A percentile compares a stretch with the other conserved stretches of the same genome.
phyloP scores from a whole-genome alignment of 2,113 vertebrate genomes.

The Ornithorhynchus anatinus region DNA sequence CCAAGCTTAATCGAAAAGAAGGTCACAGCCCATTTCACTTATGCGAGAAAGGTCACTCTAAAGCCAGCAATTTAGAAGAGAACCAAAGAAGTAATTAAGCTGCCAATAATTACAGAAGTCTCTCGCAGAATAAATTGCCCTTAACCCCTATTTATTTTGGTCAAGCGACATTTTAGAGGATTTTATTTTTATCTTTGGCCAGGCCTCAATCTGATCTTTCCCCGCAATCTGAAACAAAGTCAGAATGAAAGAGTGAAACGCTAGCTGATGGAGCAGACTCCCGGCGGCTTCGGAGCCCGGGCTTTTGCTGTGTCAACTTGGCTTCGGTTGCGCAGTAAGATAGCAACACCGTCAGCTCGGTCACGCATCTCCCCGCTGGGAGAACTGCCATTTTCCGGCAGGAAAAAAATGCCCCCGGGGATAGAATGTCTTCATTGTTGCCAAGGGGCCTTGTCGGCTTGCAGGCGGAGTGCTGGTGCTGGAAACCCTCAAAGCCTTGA shows the following conservation, averaged over 20 bases:
- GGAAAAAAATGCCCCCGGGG: not conserved
- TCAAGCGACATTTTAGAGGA: not conserved
- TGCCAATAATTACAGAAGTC: conserved; percentile 34
- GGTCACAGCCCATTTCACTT: not conserved
- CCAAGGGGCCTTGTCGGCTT: too few species aligned
- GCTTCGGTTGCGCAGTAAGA: not conserved
- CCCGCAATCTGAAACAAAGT: conserved; percentile 7
- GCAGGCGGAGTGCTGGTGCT: too few species aligned
- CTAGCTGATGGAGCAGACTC: not conserved
- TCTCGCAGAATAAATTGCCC: conserved; percentile 21
- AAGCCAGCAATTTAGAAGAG: conserved; percentile 26
- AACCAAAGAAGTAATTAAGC: conserved; percentile 39
- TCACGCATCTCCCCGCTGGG: not conserved
- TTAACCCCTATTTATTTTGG: conserved; percentile 4
- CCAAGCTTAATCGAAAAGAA: not conserved
- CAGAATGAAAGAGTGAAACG: not conserved
- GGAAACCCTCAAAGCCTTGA: too few species aligned
- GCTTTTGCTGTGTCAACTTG: not conserved
- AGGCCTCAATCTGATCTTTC: not conserved
- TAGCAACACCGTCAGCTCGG: not conserved
- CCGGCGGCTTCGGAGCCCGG: fast-evolving
- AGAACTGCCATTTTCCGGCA: too few species aligned
- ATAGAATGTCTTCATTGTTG: not conserved
- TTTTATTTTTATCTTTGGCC: conserved; percentile 27
- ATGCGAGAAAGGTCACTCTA: not conserved